Base-by-base conservation (phyloP, 2,113 vertebrate genomes). In the Otocyon megalotis region DNA sequence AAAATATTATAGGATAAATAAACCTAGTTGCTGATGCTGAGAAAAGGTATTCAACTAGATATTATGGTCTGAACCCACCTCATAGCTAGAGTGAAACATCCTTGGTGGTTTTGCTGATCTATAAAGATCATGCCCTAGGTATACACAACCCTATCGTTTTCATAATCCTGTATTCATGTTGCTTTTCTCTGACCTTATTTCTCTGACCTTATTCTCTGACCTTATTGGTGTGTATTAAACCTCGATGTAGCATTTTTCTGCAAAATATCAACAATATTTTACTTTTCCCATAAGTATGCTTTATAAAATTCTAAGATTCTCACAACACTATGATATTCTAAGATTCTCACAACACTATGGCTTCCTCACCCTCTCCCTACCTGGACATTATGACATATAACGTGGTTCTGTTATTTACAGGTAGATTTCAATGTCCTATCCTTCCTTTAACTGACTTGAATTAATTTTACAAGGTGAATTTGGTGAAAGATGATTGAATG, bases 381-480 rank as follows among this genome's bases (percentile, higher is more conserved):
- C 60, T 72, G 30, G 28, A 54, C 79, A 76, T 32, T 82, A 24
- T 72, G n/a, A 62, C 3, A 22, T 5, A 6, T 10, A 50, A 76
- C 62, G 87, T 2, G n/a, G 3, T 60, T 76, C 53, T 77, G 9
- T 35, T 92, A 74, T 81, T 79, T 54, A 65, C 8, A 11, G 19
- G 22, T 86, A 28, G 87, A 74, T 53, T 9, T 91, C 71, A 63
- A 11, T 58, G 19, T 30, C 77, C 28, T 90, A 14, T 28, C 50
- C 3, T n/a, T 83, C 26, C n/a, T 82, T 90, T 89, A 92, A 54
- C 12, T 72, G 62, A 67, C 19, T 69, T 71, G 92, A 93, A 67
- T 83, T 94, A 90, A 94, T 87, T 95, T 77, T 82, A n/a, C 54
- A 95, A 95, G 60, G 24, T 53, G 37, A 93, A 96, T 85, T 63